These are phyloP conservation scores for Ctenosaura bakeri DNA, from an alignment of 2,797 vertebrate species.

Conservation along the genomic window DNA sequence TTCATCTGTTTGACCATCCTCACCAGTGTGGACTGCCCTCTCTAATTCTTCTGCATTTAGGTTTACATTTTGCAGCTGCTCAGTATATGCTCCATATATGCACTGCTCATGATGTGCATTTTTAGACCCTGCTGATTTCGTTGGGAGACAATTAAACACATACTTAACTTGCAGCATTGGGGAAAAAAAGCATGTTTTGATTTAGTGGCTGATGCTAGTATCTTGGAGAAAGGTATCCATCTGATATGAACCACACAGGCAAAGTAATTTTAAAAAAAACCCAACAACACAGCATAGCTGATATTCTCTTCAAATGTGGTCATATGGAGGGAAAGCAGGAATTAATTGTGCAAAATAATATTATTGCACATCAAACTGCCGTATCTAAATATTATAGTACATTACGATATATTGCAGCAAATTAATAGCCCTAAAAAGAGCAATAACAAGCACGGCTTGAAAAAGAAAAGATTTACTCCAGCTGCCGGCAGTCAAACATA, in stretches of 20 bases:
- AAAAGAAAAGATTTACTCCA: conserved; percentile 39
- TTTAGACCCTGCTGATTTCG: conserved; percentile 5
- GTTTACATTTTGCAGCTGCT: neutral
- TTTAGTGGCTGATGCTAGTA: conserved; percentile 48
- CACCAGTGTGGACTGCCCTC: too few relatives aligned
- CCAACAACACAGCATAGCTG: conserved; percentile 48
- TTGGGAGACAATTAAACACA: neutral
- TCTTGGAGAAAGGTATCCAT: conserved; percentile 61
- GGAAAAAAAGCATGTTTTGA: conserved; percentile 55
- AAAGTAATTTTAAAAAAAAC: conserved; percentile 67
- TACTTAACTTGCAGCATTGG: conserved; percentile 38
- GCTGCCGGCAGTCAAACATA: conserved; percentile 58
- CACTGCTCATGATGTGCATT: neutral
- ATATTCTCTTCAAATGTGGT: conserved; percentile 58
- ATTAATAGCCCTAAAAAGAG: conserved; percentile 65
- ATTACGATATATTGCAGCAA: conserved; percentile 66
- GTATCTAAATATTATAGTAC: conserved; percentile 65
- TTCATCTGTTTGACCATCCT: too few relatives aligned
- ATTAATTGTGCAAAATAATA: conserved; percentile 74
- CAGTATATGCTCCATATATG: neutral
- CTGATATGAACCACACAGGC: conserved; percentile 54
- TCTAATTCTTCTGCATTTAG: neutral
- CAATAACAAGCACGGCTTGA: conserved; percentile 55
- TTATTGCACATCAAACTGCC: conserved; percentile 63
- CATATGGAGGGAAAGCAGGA: conserved; percentile 55